Evolutionary conservation across 2,888 invertebrate species (phyloP), one percentile per base, ranked within the genome.

Genomic region (Drosophila buzzatii): DNA sequence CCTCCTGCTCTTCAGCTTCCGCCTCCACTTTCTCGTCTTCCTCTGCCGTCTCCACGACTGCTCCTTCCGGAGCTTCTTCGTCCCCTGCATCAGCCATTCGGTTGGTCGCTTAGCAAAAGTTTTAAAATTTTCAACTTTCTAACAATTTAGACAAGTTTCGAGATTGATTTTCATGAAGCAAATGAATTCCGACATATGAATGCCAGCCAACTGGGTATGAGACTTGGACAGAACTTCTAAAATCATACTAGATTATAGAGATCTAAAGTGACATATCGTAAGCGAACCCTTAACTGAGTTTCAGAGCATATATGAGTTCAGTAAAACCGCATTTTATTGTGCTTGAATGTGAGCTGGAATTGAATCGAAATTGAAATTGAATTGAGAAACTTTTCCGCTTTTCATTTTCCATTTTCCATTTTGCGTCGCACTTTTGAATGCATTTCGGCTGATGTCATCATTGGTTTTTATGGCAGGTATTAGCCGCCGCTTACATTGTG

Each of bases 401-500:
- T 8, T 3, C 16, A 44, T 44, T 18, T 31, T 16, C 5, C 16
- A 51, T 37, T 18, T 37, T 20, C 4, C 27, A 14, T 45, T 45
- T 39, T 6, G 16, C 12, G 42, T 10, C 20, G 45, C 27, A 39
- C 39, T 37, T 37, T 20, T 16, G 39, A 39, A 53, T 37, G 56
- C 42, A 39, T 23, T 42, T n/a, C 39, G 58, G 69, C 45, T 57
- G 42, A 52, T 55, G 49, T 64, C 44, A 63, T 52, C 45, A 31
- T 59, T 41, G 27, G 41, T 12, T 66, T 59, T 41, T 23, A 18
- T 44, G 44, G 27, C 57, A 18, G 56, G 56, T 44, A 42, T 39
- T 27, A 44, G 56, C 41, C 55, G 49, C 18, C 56, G 18, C 63
- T 61, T 62, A 76, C 78, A 73, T 73, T 77, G 77, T 77, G 70